A percentile compares a stretch with the other conserved stretches of the same genome.
Conservation (phyloP, 2,797 vertebrate genomes). For the Gila robusta region DNA sequence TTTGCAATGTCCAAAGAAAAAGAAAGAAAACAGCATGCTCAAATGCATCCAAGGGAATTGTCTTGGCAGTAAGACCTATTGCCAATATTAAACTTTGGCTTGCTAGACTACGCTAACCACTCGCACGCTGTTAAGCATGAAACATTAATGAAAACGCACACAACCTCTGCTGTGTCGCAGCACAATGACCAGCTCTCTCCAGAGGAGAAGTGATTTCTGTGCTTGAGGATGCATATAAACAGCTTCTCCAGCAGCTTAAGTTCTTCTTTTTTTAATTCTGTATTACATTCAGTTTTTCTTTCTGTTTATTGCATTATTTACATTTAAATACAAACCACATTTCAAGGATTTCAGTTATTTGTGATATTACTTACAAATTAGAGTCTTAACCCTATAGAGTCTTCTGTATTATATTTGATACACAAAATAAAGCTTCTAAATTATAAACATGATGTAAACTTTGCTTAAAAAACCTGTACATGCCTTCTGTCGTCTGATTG, state of each 20-base stretch:
- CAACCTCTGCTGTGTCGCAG: constrained; percentile 35
- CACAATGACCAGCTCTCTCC: constrained; percentile 42
- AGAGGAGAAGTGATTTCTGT: constrained; percentile 43
- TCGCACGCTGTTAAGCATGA: constrained; percentile 50
- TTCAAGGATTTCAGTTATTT: not conserved
- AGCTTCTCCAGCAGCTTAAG: not conserved
- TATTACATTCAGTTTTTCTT: not conserved
- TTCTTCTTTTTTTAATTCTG: not conserved
- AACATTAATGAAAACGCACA: constrained; percentile 61
- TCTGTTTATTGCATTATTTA: not conserved
- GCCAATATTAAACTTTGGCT: constrained; percentile 62
- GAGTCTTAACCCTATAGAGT: not conserved
- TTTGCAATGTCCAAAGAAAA: constrained; percentile 57
- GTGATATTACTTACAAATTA: not conserved
- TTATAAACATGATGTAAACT: not conserved
- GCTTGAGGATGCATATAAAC: constrained; percentile 25
- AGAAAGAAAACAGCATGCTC: constrained; percentile 43
- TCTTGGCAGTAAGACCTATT: constrained; percentile 59
- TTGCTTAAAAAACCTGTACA: not conserved
- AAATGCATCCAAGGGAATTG: constrained; percentile 60
- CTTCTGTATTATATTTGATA: not conserved
- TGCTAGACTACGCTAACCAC: constrained; percentile 49
- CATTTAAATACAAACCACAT: not conserved
- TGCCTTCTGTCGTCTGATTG: not conserved
- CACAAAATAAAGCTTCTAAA: not conserved